Base-by-base conservation (phyloP, 2,113 vertebrate genomes). In the Alces alces region DNA sequence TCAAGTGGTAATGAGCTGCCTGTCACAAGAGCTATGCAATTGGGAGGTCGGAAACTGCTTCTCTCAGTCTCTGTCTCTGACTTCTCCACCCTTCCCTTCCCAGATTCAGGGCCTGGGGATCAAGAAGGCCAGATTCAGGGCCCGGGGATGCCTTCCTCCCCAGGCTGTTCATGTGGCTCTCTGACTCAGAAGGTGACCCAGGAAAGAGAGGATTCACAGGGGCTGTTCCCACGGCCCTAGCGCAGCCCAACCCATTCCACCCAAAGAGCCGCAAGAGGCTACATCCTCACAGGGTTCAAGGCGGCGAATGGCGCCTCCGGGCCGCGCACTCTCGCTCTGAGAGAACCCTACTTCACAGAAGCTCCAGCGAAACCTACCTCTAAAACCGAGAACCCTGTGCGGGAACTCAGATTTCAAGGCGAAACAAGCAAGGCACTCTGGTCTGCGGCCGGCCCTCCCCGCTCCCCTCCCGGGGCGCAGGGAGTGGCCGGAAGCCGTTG, bases 321-420 rank as follows among this genome's bases (percentile, higher is more conserved):
- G 80, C 92, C 39, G 52, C 7, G 39, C 47, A 52, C 50, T 97
- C 92, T 97, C 95, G 2, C 80, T 96, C 93, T 97, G 97, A 97
- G 89, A 36, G 15, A 88, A 43, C 39, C 45, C 25, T 2, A 47
- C 73, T 60, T 95, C 95, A 54, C 54, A 33, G 86, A 95, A 97
- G 61, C 91, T 82, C 73, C 58, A 43, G 43, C 45, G 92, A 98
- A 98, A 95, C 97, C 19, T 0, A 78, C 50, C 91, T 96, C 93
- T 93, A 55, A 97, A 97, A 97, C 93, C 50, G 60, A 98, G 82
- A 97, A 15, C 66, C 54, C 83, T 70, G 78, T 47, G 90, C 19
- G 33, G 78, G 79, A 89, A 80, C 60, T 61, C 55, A 94, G 96
- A 91, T 96, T 96, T 97, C 93, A 47, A 73, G 85, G 30, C 36